These are phyloP conservation scores for Istiophorus platypterus DNA, from an alignment of 2,113 vertebrate genomes.

Conservation along the genomic window DNA sequence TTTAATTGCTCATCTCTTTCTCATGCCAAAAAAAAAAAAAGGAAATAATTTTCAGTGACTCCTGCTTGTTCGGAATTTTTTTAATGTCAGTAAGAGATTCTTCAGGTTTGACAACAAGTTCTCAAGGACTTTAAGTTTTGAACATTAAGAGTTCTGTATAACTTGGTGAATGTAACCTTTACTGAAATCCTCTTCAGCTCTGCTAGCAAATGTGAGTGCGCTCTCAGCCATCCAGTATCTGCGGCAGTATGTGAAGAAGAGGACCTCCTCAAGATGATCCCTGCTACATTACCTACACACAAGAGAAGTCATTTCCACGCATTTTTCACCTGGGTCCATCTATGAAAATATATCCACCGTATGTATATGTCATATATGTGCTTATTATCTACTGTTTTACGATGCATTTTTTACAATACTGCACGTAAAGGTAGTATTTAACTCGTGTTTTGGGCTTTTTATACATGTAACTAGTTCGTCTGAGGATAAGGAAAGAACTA, in stretches of 20 bases:
- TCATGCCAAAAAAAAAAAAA: too few relatives aligned
- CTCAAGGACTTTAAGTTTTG: background rate
- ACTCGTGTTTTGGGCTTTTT: background rate
- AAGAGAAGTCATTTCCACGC: constrained; percentile 46
- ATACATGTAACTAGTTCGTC: background rate
- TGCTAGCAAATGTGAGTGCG: constrained; percentile 93
- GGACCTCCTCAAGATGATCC: constrained; percentile 43
- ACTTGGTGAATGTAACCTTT: constrained; percentile 17
- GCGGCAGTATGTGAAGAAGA: constrained; percentile 82
- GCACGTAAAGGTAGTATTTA: background rate
- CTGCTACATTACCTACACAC: constrained; percentile 47
- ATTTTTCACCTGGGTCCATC: constrained; percentile 71
- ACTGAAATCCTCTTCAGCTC: constrained; percentile 83
- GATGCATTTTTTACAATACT: too few relatives aligned
- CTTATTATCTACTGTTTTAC: background rate
- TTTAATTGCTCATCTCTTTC: background rate
- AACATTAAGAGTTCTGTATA: background rate
- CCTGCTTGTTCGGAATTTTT: too few relatives aligned
- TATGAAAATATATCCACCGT: constrained; percentile 4
- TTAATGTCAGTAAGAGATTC: background rate
- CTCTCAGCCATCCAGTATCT: constrained; percentile 96
- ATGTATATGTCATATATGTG: background rate
- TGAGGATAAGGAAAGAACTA: too few relatives aligned
- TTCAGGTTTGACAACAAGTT: background rate
- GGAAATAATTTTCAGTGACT: background rate